Base-by-base conservation (phyloP, 2,888 invertebrate genomes). In the Periphyllus acericola region DNA sequence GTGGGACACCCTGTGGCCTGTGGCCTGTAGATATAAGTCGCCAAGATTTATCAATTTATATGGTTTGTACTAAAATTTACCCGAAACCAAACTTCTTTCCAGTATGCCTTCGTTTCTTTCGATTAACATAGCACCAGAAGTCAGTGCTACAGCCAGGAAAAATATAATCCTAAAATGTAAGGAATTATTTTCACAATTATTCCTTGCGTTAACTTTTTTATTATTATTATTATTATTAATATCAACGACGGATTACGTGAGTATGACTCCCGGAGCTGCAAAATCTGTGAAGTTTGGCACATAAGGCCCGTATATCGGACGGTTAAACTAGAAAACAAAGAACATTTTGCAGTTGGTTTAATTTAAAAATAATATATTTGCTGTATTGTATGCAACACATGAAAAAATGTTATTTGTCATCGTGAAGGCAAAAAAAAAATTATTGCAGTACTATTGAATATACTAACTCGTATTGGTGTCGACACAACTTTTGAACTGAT, bases 201-300 rank as follows among this genome's bases (percentile, higher is more conserved):
- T n/a, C n/a, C n/a, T 80, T 55, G 29, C 11, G 29, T 84, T 0
- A 52, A 25, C 29, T 76, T 34, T 19, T 36, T 66, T 21, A n/a
- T n/a, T 55, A 9, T 74, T 19, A 11, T 14, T 36, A 46, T 40
- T 3, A 60, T 25, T 46, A n/a, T 60, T 29, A 60, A 81, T 78
- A 84, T 66, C 36, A 80, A 88, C 85, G 84, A 60, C 68, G 82
- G 93, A 94, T 94, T 91, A 96, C 96, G 96, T 96, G 83, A 98
- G 92, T 90, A 98, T 96, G 80, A 98, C 94, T 89, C 98, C 98
- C 2, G 98, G 98, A 3, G 98, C 98, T 89, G 98, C 98, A 91
- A 98, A 98, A 91, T 98, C 97, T 0, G 97, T 98, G 91, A 98
- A 98, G 91, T 96, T 96, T 0, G 97, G 96, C 85, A 94, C 93